Percentiles rank a stretch among this genome's conserved stretches.
Evolutionary conservation across 2,888 invertebrate species (phyloP).

Genomic region (Orthonychiurus folsomi): DNA sequence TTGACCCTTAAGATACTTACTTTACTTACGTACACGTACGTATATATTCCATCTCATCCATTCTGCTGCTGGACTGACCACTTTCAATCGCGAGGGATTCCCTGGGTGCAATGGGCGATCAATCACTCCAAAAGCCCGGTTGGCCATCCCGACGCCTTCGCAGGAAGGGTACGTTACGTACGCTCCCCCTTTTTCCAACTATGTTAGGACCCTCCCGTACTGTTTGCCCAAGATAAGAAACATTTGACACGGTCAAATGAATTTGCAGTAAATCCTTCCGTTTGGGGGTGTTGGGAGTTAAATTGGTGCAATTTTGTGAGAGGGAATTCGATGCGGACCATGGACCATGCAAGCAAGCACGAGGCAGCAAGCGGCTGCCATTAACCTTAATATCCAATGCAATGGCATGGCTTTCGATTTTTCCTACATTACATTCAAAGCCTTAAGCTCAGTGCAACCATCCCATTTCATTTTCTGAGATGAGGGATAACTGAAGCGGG

Average conservation of each 20-base stretch:
- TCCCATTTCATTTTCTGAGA: not conserved
- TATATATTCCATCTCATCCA: too few species aligned
- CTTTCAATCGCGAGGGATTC: not conserved
- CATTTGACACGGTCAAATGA: constrained; percentile 10
- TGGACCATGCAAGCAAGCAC: not conserved
- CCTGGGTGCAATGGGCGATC: not conserved
- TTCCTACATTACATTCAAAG: too few species aligned
- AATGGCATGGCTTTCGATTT: not conserved
- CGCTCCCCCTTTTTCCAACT: not conserved
- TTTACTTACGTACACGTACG: too few species aligned
- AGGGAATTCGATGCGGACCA: not conserved
- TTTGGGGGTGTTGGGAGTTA: not conserved
- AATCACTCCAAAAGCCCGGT: not conserved
- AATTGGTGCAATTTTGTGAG: not conserved
- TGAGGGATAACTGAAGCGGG: not conserved
- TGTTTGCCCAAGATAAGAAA: not conserved
- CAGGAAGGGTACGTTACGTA: not conserved
- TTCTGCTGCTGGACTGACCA: too few species aligned
- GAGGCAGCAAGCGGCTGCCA: not conserved
- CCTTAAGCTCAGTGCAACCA: too few species aligned
- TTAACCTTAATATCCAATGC: not conserved
- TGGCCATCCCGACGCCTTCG: not conserved
- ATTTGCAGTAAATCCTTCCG: not conserved
- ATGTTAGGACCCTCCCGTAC: too few species aligned
- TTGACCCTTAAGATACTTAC: too few species aligned